Base-by-base conservation (phyloP, 2,888 invertebrate species). In the Cenopis cana region DNA sequence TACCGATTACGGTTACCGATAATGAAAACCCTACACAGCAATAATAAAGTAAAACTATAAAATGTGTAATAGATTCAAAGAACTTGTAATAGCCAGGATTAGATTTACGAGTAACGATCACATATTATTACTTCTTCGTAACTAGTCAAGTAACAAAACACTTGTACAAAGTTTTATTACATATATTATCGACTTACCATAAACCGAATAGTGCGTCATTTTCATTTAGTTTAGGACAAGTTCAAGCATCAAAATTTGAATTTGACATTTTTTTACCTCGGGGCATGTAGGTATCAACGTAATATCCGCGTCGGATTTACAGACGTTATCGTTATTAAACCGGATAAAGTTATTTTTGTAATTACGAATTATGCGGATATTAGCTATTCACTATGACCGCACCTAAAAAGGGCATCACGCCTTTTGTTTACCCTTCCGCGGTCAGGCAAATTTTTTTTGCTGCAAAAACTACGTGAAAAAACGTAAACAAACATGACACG, bases 401-500 rank as follows among this genome's bases (percentile, higher is more conserved):
- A 57, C 36, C 17, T n/a, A 54, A 24, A 54, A 24, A 14, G 29
- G 24, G 54, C 14, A 20, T 24, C 36, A 4, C 4, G 36, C 24
- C 50, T 17, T 41, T 8, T 41, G 52, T 68, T 60, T 59, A 60
- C 57, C 14, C 10, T 49, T 12, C 10, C 38, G 10, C 67, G 38
- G 54, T 29, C 60, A 61, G 68, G 54, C 49, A n/a, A n/a, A n/a
- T n/a, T n/a, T n/a, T n/a, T n/a, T n/a, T n/a, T n/a, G n/a, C n/a
- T n/a, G n/a, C n/a, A n/a, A 38, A 68, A 68, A 67, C 57, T 52
- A 52, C 50, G 50, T 12, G 41, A 56, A 52, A 50, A 52, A 59
- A 68, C 50, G 59, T 68, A 69, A 69, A 64, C 59, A 68, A 68
- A 24, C 49, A 24, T 54, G 20, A 6, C 6, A 41, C 64, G 41